Conservation (phyloP, 2,888 invertebrate genomes). For the Cordilura impudica region DNA sequence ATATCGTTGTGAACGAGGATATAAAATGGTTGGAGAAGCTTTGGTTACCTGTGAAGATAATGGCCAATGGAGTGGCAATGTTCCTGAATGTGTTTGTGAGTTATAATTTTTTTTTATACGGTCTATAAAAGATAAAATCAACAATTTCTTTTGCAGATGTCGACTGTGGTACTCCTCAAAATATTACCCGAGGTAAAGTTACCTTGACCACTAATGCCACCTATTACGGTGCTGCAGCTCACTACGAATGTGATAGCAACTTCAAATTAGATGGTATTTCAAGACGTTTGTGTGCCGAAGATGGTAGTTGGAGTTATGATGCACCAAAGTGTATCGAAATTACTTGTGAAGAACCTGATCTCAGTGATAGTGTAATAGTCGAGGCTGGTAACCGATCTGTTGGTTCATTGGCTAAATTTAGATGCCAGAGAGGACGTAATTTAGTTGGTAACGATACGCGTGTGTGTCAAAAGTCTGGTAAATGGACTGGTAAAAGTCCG, state of each 20-base stretch:
- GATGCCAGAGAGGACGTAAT: conserved; percentile 88
- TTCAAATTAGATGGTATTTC: conserved; percentile 91
- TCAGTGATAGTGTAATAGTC: conserved; percentile 80
- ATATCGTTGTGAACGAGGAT: conserved; percentile 93
- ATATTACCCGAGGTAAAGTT: conserved; percentile 86
- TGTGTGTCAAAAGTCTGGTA: conserved; percentile 86
- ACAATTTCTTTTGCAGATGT: conserved; percentile 81
- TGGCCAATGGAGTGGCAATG: conserved; percentile 90
- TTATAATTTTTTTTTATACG: conserved; percentile 26
- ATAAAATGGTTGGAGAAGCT: conserved; percentile 91
- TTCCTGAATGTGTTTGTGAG: conserved; percentile 91
- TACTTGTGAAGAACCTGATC: conserved; percentile 85
- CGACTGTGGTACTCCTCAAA: conserved; percentile 89
- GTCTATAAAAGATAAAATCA: no score
- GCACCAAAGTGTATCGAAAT: conserved; percentile 91
- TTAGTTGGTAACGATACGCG: conserved; percentile 89
- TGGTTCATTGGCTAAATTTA: conserved; percentile 88
- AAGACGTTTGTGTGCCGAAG: conserved; percentile 89
- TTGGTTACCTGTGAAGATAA: conserved; percentile 91
- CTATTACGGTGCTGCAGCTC: conserved; percentile 90
- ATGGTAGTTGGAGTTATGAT: conserved; percentile 94
- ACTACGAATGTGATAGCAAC: conserved; percentile 90
- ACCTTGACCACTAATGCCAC: conserved; percentile 91
- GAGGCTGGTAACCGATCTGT: conserved; percentile 84
- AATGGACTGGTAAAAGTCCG: conserved; percentile 89